Conservation (phyloP, 2,797 vertebrate species). For the Buceros bicornis region DNA sequence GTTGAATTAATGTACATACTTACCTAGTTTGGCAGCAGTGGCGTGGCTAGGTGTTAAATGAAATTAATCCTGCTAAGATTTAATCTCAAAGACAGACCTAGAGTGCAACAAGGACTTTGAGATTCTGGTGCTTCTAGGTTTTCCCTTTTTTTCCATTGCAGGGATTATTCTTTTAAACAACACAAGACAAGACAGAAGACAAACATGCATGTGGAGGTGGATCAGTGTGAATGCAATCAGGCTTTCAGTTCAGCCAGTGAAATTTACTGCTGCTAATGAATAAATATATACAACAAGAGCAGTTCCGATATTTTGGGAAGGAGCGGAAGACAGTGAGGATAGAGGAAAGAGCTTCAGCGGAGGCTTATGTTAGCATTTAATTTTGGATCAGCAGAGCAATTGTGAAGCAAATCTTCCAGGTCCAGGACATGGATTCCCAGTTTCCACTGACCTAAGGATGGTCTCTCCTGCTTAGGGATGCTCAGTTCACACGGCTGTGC, state of each 20-base stretch:
- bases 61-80: slow-evolving; percentile 15
- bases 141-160: neutral
- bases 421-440: neutral
- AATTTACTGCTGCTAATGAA: neutral
- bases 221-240: neutral
- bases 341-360: neutral
- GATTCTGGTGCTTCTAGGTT: neutral
- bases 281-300: neutral
- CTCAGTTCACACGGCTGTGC: rapidly evolving
- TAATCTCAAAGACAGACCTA: neutral
- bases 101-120: neutral
- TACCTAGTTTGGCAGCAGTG: slow-evolving; percentile 10
- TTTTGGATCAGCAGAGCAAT: neutral
- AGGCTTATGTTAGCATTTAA: neutral
- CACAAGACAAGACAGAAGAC: neutral
- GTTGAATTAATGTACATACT: neutral
- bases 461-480: neutral
- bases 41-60: neutral
- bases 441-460: neutral
- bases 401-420: neutral
- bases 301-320: neutral
- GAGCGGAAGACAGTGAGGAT: neutral
- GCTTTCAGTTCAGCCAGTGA: neutral
- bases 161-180: neutral
- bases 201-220: rapidly evolving